Conservation (phyloP, 2,113 vertebrate species). For the Sisor rabdophorus region DNA sequence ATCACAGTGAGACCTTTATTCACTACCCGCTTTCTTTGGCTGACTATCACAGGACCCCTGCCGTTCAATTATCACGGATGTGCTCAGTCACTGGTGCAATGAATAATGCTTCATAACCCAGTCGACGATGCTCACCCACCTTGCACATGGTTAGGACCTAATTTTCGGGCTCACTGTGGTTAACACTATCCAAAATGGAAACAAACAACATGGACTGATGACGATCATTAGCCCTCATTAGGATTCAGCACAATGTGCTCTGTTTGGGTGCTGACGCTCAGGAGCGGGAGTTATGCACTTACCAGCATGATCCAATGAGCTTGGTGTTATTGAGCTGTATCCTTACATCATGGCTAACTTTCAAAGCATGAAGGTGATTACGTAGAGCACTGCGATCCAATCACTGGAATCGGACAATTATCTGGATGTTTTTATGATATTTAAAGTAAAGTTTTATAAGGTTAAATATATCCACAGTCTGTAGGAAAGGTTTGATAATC, state of each 20-base stretch:
- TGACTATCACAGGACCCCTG: constrained; percentile 43
- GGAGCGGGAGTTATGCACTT: constrained; percentile 2
- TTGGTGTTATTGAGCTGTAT: not conserved
- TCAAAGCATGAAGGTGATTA: not conserved
- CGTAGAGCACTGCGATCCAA: not conserved
- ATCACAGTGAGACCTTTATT: constrained; percentile 19
- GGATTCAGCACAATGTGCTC: constrained; percentile 7
- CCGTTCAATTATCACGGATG: constrained; percentile 40
- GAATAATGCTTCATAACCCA: constrained; percentile 44
- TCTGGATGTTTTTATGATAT: not conserved
- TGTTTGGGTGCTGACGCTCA: not conserved
- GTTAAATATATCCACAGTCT: not conserved
- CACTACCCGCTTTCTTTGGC: constrained; percentile 30
- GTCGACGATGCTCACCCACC: constrained; percentile 33
- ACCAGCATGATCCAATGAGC: not conserved
- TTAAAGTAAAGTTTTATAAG: not conserved
- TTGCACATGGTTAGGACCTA: constrained; percentile 38
- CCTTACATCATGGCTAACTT: constrained; percentile 19
- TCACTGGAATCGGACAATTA: not conserved
- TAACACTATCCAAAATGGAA: constrained; percentile 33
- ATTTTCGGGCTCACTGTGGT: constrained; percentile 21
- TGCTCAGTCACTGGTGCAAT: constrained; percentile 39
- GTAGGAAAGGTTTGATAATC: not conserved
- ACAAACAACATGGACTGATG: constrained; percentile 34
- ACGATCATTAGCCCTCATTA: constrained; percentile 27